Conservation (phyloP, 1,140 invertebrate genomes). For the Manduca sexta region DNA sequence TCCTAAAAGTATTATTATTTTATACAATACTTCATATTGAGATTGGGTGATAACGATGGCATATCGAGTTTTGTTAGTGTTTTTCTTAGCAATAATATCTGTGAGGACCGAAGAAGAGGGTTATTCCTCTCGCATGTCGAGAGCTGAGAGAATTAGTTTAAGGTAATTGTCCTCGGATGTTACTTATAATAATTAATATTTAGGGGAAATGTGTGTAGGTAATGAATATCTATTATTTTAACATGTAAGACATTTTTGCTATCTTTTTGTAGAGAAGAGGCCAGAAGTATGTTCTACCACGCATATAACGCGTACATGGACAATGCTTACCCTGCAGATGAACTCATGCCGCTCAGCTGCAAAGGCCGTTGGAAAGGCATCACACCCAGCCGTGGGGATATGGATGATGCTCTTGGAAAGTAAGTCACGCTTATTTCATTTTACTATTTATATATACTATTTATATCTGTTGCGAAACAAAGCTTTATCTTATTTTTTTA, state of each 20-base stretch:
- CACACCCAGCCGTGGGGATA: conserved; percentile 92
- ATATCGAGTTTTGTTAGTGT: conserved; percentile 49
- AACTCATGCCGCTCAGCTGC: conserved; percentile 97
- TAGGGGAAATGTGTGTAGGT: too few species aligned
- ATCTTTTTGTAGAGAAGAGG: conserved; percentile 83
- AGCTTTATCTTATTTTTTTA: too few species aligned
- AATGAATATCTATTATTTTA: too few species aligned
- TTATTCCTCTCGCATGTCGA: conserved; percentile 38
- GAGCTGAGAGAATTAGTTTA: conserved; percentile 42
- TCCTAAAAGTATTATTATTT: too few species aligned
- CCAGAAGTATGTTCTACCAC: conserved; percentile 97
- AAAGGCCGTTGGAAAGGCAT: conserved; percentile 91
- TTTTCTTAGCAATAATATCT: conserved; percentile 53
- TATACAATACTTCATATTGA: conserved; percentile 21
- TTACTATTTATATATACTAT: not conserved
- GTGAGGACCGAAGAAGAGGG: conserved; percentile 54
- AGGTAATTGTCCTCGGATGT: conserved; percentile 29
- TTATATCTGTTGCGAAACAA: not conserved
- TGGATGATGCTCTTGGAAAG: conserved; percentile 98
- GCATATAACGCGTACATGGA: conserved; percentile 98
- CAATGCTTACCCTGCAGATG: conserved; percentile 98
- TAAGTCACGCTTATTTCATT: conserved; percentile 76
- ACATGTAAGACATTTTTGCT: too few species aligned
- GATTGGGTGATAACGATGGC: conserved; percentile 47
- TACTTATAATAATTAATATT: too few species aligned